phyloP scores from a whole-genome alignment of 53 echinoderm and acorn worm genomes.

The Astropecten irregularis region DNA sequence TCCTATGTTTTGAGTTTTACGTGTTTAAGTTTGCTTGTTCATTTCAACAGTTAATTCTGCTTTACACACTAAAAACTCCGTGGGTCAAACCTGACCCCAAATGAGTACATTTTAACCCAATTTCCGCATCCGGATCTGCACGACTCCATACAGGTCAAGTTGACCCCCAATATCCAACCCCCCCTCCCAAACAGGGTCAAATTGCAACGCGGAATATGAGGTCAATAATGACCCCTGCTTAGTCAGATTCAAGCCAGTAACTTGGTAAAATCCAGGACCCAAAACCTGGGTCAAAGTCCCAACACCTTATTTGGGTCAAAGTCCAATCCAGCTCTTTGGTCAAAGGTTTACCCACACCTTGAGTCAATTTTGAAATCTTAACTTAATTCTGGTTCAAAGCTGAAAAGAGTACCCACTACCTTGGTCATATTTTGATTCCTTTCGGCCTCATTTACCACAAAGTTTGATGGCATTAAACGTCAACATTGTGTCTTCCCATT shows the following conservation, averaged over 20 bases:
- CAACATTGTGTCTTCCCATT: neutral
- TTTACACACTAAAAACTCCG: no score
- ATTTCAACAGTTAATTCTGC: no score
- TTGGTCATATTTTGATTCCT: neutral
- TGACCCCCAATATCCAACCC: no score
- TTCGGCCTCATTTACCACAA: no score
- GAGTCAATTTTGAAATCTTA: neutral
- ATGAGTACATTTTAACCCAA: no score
- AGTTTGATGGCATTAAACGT: no score
- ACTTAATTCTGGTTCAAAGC: neutral
- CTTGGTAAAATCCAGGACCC: neutral
- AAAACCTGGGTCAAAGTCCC: neutral
- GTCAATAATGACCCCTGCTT: neutral
- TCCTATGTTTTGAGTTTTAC: no score
- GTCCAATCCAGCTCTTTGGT: neutral
- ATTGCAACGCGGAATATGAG: neutral
- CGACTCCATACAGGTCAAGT: no score
- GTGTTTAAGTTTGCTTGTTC: no score
- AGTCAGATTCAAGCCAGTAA: neutral
- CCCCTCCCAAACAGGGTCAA: neutral
- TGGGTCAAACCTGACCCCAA: no score
- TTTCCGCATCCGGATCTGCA: no score
- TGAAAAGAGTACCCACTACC: neutral
- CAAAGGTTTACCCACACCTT: neutral
- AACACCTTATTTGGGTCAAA: neutral